Evolutionary conservation across 2,888 invertebrate species (phyloP).

Genomic region (Blastobasis adustella): DNA sequence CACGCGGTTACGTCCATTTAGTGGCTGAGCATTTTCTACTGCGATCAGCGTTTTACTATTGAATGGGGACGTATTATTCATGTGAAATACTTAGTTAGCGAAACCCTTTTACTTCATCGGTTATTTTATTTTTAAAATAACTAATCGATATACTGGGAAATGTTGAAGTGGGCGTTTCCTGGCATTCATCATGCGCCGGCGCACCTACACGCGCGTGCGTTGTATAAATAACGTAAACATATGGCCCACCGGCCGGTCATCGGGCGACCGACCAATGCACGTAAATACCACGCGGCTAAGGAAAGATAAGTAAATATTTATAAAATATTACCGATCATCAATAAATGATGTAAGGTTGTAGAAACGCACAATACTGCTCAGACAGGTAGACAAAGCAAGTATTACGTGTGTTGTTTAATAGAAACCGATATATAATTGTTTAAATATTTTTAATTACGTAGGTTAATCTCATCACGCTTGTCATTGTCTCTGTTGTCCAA

Average conservation of each 20-base stretch:
- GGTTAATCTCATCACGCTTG: too few species aligned
- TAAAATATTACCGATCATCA: conserved; percentile 8
- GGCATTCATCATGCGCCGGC: conserved; percentile 48
- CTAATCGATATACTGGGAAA: conserved; percentile 1
- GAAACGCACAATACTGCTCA: too few species aligned
- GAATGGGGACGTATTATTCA: too few species aligned
- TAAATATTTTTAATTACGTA: too few species aligned
- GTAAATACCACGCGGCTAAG: conserved; percentile 25
- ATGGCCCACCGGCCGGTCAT: conserved; percentile 44
- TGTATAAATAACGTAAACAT: conserved; percentile 66
- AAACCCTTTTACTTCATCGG: too few species aligned
- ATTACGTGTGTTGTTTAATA: too few species aligned
- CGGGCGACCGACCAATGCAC: conserved; percentile 34
- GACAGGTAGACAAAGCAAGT: too few species aligned
- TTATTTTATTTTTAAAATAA: background rate
- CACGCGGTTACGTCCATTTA: conserved; percentile 19
- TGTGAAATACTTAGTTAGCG: too few species aligned
- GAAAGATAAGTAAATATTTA: conserved; percentile 19
- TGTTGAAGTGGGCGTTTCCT: conserved; percentile 55
- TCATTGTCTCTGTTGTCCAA: too few species aligned
- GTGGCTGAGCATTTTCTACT: conserved; percentile 17
- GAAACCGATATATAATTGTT: too few species aligned
- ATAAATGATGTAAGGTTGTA: background rate
- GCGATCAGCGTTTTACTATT: background rate
- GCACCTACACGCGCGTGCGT: conserved; percentile 40